Evolutionary conservation across 37 sponge, comb jelly and placozoan species (phyloP), one percentile per base, ranked within the genome.

Genomic region (Petrosia ficiformis): DNA sequence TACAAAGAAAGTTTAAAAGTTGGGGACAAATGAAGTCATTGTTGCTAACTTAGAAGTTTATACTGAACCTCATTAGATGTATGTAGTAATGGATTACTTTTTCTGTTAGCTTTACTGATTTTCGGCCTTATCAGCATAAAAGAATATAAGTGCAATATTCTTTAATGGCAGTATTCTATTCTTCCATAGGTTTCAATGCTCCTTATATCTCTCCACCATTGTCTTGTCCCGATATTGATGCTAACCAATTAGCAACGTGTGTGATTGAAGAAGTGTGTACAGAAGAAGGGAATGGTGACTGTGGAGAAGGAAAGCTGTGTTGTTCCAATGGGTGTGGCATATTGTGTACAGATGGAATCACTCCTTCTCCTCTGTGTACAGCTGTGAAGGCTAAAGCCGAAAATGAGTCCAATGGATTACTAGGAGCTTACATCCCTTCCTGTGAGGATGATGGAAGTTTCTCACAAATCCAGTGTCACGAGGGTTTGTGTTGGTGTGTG

Each of bases 401-500:
- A 6, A 10, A 48, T 5, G 33, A 26, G 34, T 32, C 57, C 44
- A 48, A 32, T 3, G 42, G 58, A 28, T 11, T 30, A 29, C 2
- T 60, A 6, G 82, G 78, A 28, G 54, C 65, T 26, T 82, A 64
- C 60, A 41, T 70, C 6, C 88, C 88, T 1, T 38, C 39, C 48
- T 87, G 88, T 73, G 70, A 77, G 1, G 66, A 34, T 2, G 82
- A 87, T 73, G 82, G 88, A 8, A 73, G 30, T 29, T 82, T 82
- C 43, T 56, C 72, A 16, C 30, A 37, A 39, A 59, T 81, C 44
- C 88, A 87, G 71, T 82, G 87, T 64, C 52, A 44, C 29, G 73
- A 42, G 25, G 87, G 79, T 19, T 81, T 61, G 32, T 81, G 82
- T 37, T 87, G 88, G 88, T 87, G 88, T 73, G 88, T 87, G 30